Evolutionary conservation across 2,888 invertebrate species (phyloP), one percentile per base, ranked within the genome.

Genomic region (Crematogaster levior): DNA sequence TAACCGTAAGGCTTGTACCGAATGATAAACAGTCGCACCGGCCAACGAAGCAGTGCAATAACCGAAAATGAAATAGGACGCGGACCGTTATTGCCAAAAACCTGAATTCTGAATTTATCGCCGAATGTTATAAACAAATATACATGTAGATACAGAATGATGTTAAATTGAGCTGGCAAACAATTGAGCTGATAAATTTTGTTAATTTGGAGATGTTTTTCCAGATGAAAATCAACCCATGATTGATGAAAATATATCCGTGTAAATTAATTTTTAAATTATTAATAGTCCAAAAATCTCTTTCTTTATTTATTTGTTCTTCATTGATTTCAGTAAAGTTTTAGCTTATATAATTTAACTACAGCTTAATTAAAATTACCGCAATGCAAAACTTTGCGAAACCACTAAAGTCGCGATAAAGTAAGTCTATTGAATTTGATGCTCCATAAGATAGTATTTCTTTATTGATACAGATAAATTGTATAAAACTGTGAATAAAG

Each of bases 1-100:
- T 88, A 88, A 86, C 85, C 86, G 86, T 86, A 86, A 43, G 75
- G 80, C 83, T 77, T 63, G 72, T 66, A 79, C 74, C 81, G 80
- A 85, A 80, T 63, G 84, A 88, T 85, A 74, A 73, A 80, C 73
- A 80, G 80, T 61, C 34, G 24, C 51, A 21, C 15, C 46, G 27
- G 24, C 30, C n/a, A 56, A 27, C 51, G n/a, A 40, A 65, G 27
- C 43, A 15, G 37, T 53, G 63, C 63, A 48, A 74, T 48, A 63
- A 75, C 51, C 65, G 37, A 37, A 51, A 65, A 24, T 66, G 48
- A 58, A 65, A 53, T 43, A 56, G 43, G 43, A 61, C 12, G 37
- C 24, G 21, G 10, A 21, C 56, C 21, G 37, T 77, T 61, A 43
- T 56, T 53, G 68, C 30, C 34, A 61, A 51, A 63, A 51, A 65